phyloP scores from a whole-genome alignment of 2,888 invertebrate species.

The Hemicrepidius hirtus region DNA sequence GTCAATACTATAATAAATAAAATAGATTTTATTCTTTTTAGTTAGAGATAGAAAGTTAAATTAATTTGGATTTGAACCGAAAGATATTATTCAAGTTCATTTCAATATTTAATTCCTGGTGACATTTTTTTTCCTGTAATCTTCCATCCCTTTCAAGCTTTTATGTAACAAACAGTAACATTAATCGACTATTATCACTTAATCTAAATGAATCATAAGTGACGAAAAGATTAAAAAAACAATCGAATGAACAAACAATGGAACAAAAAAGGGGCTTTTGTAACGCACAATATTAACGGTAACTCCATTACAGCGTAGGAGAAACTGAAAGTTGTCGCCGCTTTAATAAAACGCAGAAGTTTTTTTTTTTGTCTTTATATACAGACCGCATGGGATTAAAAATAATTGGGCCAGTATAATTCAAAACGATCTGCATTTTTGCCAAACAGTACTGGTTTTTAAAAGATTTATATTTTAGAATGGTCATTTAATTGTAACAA shows the following conservation, averaged over 20 bases:
- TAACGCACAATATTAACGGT: constrained; percentile 13
- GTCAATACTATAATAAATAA: too few species aligned
- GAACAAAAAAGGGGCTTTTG: constrained; percentile 14
- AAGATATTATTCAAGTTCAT: too few species aligned
- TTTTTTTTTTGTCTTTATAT: not conserved
- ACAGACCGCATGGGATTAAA: constrained; percentile 2
- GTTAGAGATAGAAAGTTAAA: too few species aligned
- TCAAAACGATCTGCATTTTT: not conserved
- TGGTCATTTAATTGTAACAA: constrained; percentile 9
- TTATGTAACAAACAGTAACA: constrained; percentile 8
- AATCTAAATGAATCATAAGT: constrained; percentile 8
- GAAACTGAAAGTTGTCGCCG: constrained; percentile 30
- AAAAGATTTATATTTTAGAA: constrained; percentile 8
- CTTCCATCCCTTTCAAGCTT: too few species aligned
- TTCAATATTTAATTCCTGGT: too few species aligned
- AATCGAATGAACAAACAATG: constrained; percentile 6
- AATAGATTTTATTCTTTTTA: too few species aligned
- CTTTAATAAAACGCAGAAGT: constrained; percentile 15
- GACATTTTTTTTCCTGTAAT: too few species aligned
- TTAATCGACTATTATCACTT: not conserved
- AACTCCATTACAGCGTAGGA: constrained; percentile 22
- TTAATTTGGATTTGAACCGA: too few species aligned
- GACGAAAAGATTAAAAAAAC: constrained; percentile 12
- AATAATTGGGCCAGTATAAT: constrained; percentile 13
- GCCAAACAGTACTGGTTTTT: not conserved